Conservation (phyloP, 2,797 vertebrate species). For the Chaunax sp. region DNA sequence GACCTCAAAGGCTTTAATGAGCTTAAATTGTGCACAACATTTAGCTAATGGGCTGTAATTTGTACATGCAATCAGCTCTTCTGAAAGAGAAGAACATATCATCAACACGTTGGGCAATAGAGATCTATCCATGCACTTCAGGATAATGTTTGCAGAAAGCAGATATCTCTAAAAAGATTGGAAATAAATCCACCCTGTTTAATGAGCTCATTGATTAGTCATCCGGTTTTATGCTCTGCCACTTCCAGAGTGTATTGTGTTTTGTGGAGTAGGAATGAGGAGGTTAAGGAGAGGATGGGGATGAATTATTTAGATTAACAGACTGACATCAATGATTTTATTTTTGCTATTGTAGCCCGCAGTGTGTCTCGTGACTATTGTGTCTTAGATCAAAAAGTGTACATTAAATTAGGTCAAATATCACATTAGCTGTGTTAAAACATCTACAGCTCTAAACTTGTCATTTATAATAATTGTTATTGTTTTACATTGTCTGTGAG, state of each 20-base stretch:
- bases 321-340: background rate
- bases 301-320: constrained; percentile 4
- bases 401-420: background rate
- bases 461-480: constrained; percentile 34
- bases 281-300: background rate
- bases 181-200: constrained; percentile 41
- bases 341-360: background rate
- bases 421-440: constrained; percentile 10
- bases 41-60: constrained; percentile 56
- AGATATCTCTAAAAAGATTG: constrained; percentile 36
- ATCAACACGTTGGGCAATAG: constrained; percentile 14
- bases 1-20: constrained; percentile 60
- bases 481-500: constrained; percentile 10
- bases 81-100: background rate
- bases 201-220: constrained; percentile 58
- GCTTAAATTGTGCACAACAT: constrained; percentile 38
- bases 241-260: constrained; percentile 7
- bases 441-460: constrained; percentile 38
- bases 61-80: constrained; percentile 38
- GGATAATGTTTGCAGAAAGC: constrained; percentile 36
- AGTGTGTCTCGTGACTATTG: background rate
- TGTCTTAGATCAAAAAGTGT: background rate
- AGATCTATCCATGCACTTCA: constrained; percentile 35
- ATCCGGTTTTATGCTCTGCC: constrained; percentile 37
- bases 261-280: constrained; percentile 18